phyloP scores from a whole-genome alignment of 1,140 invertebrate species.

The Diorhabda carinulata region DNA sequence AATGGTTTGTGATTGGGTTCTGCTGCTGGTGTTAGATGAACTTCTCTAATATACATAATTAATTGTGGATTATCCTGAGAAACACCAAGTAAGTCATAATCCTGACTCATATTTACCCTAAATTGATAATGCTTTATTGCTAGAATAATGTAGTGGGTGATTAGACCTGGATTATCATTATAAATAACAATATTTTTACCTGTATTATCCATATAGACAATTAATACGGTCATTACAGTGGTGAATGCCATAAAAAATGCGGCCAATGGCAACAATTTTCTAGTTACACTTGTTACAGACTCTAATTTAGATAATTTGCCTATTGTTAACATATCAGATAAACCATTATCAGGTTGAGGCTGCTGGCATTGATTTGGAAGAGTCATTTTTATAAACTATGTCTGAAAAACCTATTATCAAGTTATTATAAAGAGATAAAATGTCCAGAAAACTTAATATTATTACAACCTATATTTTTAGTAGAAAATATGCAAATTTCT shows the following conservation, averaged over 20 bases:
- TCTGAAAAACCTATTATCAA: too few species aligned
- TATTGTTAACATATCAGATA: slow-evolving; percentile 25
- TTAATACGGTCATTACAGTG: slow-evolving; percentile 61
- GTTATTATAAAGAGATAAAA: too few species aligned
- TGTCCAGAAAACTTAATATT: too few species aligned
- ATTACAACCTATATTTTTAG: too few species aligned
- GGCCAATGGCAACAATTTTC: slow-evolving; percentile 57
- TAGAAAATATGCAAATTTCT: too few species aligned
- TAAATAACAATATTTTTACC: slow-evolving; percentile 46
- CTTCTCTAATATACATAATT: slow-evolving; percentile 66
- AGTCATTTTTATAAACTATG: slow-evolving; percentile 5
- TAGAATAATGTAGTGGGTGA: slow-evolving; percentile 30
- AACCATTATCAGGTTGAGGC: slow-evolving; percentile 14
- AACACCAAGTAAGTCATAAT: slow-evolving; percentile 66
- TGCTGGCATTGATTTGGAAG: slow-evolving; percentile 21
- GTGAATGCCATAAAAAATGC: slow-evolving; percentile 63
- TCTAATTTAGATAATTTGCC: slow-evolving; percentile 30
- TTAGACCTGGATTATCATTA: background rate
- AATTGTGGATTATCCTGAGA: slow-evolving; percentile 68
- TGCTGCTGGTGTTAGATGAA: slow-evolving; percentile 52
- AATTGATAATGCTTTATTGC: slow-evolving; percentile 64
- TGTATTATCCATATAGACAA: slow-evolving; percentile 65
- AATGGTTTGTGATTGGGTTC: slow-evolving; percentile 45
- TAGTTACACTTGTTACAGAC: slow-evolving; percentile 30
- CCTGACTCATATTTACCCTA: slow-evolving; percentile 67